phyloP scores from a whole-genome alignment of 2,888 invertebrate genomes.

The Clistopyga incitator region DNA sequence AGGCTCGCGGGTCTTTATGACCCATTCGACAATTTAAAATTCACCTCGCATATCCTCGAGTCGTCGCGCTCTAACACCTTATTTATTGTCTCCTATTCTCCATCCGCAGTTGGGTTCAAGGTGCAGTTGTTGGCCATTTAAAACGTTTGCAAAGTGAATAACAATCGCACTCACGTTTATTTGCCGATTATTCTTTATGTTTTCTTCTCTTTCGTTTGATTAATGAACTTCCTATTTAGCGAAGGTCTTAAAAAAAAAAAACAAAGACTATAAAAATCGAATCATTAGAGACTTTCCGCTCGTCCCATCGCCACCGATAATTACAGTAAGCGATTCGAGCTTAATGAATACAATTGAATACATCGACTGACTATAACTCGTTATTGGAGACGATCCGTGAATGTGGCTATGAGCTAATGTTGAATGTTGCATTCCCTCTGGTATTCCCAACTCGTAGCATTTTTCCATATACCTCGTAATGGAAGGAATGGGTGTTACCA shows the following conservation, averaged over 20 bases:
- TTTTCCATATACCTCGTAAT: background rate
- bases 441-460: conserved; percentile 19
- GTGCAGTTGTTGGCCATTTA: background rate
- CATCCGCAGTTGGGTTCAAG: conserved; percentile 8
- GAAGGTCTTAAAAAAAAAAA: background rate
- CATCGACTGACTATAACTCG: background rate
- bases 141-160: background rate
- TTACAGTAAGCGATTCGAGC: background rate
- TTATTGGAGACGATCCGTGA: background rate
- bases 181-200: background rate
- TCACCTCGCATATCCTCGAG: conserved; percentile 1
- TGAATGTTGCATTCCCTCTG: conserved; percentile 5
- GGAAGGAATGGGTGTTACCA: background rate
- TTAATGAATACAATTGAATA: background rate
- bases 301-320: background rate
- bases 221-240: background rate
- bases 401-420: background rate
- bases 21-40: conserved; percentile 21
- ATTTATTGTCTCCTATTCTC: conserved; percentile 8
- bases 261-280: background rate
- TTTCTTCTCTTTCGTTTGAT: background rate
- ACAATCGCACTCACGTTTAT: background rate
- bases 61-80: conserved; percentile 10
- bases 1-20: background rate
- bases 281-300: background rate